Evolutionary conservation across 2,888 invertebrate species (phyloP).

Genomic region (Nycteola revayana): DNA sequence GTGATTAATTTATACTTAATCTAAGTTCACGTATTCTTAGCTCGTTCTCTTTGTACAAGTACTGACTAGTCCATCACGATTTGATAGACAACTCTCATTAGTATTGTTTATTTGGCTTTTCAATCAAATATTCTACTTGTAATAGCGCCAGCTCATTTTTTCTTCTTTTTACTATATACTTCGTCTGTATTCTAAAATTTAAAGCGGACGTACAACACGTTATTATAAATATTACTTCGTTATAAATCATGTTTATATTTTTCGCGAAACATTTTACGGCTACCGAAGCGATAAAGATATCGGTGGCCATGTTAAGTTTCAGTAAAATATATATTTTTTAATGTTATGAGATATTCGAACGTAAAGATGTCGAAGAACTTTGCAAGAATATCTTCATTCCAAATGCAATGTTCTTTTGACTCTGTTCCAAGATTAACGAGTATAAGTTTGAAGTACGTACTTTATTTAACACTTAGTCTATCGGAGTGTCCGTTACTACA

Average conservation of each 20-base stretch:
- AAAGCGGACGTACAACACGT: slow-evolving; percentile 44
- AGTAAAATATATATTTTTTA: slow-evolving; percentile 35
- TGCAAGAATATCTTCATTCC: slow-evolving; percentile 17
- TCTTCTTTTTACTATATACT: slow-evolving; percentile 4
- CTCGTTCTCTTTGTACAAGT: no score
- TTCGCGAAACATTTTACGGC: slow-evolving; percentile 59
- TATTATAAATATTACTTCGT: slow-evolving; percentile 50
- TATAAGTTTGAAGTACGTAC: slow-evolving; percentile 11
- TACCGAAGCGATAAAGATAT: slow-evolving; percentile 54
- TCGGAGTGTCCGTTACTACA: no score
- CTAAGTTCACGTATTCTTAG: no score
- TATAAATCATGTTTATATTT: slow-evolving; percentile 66
- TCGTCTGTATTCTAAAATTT: slow-evolving; percentile 8
- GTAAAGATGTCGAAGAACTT: slow-evolving; percentile 3
- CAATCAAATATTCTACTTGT: slow-evolving; percentile 45
- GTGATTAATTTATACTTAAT: no score
- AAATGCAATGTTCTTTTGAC: slow-evolving; percentile 14
- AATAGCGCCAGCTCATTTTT: slow-evolving; percentile 24
- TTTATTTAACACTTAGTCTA: no score
- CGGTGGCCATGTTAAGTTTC: slow-evolving; percentile 45
- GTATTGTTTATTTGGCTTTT: slow-evolving; percentile 65
- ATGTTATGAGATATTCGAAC: slow-evolving; percentile 27
- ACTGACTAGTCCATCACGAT: slow-evolving; percentile 38
- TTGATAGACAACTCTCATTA: slow-evolving; percentile 66
- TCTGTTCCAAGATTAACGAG: slow-evolving; percentile 14